Base-by-base conservation (phyloP, 2,797 vertebrate genomes). In the Bovichtus variegatus region DNA sequence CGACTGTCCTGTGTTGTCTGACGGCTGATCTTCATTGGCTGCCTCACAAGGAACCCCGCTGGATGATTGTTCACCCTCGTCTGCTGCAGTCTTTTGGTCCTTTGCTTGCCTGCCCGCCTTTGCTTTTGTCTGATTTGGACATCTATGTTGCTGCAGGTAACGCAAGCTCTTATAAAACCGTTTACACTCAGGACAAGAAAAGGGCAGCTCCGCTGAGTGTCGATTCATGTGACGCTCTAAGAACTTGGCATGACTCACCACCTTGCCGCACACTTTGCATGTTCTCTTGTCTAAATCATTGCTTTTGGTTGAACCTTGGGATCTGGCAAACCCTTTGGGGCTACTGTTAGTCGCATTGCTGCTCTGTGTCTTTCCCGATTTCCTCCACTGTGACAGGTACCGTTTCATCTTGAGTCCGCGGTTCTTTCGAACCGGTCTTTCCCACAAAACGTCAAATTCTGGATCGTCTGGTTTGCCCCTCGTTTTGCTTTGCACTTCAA, bases 351-450 rank as follows among this genome's bases (percentile, higher is more conserved):
- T 7, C 2, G 74, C 2, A 11, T 25, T 73, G 3, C 55, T 11
- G 38, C 72, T 44, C 11, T 73, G 80, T 0, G 82, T 53, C 70
- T 88, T 90, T 50, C 84, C 86, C 0, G 90, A 69, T 70, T 86
- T 93, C 40, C 83, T 91, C 91, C 92, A 93, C 81, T 94, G 92
- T 0, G 92, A 92, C 57, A 94, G 76, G 36, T 92, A 93, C 1
- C 88, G 75, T 27, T 93, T 94, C 93, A 94, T 94, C 82, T 93
- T 93, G 11, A 94, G 90, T 0, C 93, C 93, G 0, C 93, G 83
- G 77, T 94, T 94, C 80, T 91, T 92, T 44, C 93, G 74, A 21
- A 93, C 91, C 0, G 93, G 92, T 46, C 93, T 80, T 21, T 91
- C 83, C 70, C 86, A 83, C 40, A 85, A 1, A 1, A 69, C 21